These are phyloP conservation scores for Diacarnus erythraeanus DNA, from an alignment of 37 sponge, comb jelly and placozoan species.

Conservation along the genomic window DNA sequence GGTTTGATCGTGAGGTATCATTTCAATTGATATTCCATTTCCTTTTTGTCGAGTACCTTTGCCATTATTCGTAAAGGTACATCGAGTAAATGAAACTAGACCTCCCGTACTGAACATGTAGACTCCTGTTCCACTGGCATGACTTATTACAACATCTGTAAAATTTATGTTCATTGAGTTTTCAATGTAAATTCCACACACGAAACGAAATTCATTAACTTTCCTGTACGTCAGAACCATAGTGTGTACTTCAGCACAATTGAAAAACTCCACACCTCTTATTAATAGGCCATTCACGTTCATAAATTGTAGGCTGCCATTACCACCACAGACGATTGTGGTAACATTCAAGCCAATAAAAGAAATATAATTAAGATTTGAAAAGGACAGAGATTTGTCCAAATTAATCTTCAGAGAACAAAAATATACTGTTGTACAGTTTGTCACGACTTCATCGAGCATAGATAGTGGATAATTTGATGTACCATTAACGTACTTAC, in stretches of 20 bases:
- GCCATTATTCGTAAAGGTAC: neutral
- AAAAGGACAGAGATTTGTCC: neutral
- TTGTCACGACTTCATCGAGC: no score
- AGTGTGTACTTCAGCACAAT: neutral
- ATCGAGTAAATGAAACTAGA: neutral
- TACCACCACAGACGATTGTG: neutral
- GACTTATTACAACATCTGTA: neutral
- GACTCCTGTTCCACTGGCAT: neutral
- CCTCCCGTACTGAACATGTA: neutral
- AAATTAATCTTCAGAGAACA: neutral
- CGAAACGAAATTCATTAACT: neutral
- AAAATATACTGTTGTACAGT: neutral
- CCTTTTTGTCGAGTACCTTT: neutral
- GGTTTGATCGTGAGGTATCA: neutral
- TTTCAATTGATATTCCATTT: neutral
- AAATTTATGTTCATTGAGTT: neutral
- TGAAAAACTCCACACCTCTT: neutral
- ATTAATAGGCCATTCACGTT: neutral
- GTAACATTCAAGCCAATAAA: neutral
- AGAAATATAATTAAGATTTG: neutral
- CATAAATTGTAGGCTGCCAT: neutral
- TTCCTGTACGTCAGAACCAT: neutral
- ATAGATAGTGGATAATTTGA: no score
- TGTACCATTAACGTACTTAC: no score
- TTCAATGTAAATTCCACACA: neutral